Percentiles rank a stretch among this genome's conserved stretches.
Evolutionary conservation across 1,140 invertebrate species (phyloP).

Genomic region (Leguminivora glycinivorella): DNA sequence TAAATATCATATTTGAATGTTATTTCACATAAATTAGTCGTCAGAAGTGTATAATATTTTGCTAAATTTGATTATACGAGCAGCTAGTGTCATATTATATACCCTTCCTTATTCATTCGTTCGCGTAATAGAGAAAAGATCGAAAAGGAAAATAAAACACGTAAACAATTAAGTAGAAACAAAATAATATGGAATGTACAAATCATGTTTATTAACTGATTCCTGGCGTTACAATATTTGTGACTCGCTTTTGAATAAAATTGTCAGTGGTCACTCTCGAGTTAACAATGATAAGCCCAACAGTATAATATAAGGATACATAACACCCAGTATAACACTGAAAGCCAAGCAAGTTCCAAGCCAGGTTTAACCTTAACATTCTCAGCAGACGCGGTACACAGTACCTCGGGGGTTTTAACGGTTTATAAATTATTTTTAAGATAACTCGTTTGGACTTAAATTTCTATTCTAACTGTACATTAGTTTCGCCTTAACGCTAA

Average conservation of each 20-base stretch:
- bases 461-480: slow-evolving; percentile 81
- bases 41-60: slow-evolving; percentile 66
- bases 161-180: slow-evolving; percentile 77
- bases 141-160: slow-evolving; percentile 75
- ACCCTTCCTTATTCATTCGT: slow-evolving; percentile 49
- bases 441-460: slow-evolving; percentile 77
- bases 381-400: slow-evolving; percentile 65
- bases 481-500: slow-evolving; percentile 80
- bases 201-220: slow-evolving; percentile 81
- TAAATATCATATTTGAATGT: slow-evolving; percentile 70
- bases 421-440: slow-evolving; percentile 74
- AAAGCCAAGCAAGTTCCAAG: slow-evolving; percentile 73
- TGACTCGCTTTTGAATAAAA: slow-evolving; percentile 66
- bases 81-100: slow-evolving; percentile 61
- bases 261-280: slow-evolving; percentile 53
- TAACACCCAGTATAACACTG: slow-evolving; percentile 74
- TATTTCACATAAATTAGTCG: slow-evolving; percentile 65
- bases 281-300: slow-evolving; percentile 48
- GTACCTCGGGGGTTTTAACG: slow-evolving; percentile 65
- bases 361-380: slow-evolving; percentile 67
- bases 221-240: slow-evolving; percentile 79
- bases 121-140: slow-evolving; percentile 62
- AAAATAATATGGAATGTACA: slow-evolving; percentile 85
- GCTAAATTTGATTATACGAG: slow-evolving; percentile 50
- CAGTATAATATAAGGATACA: slow-evolving; percentile 65